A percentile compares a stretch with the other conserved stretches of the same genome.
phyloP scores from a whole-genome alignment of 2,888 invertebrate species.

The Euproctis similis region DNA sequence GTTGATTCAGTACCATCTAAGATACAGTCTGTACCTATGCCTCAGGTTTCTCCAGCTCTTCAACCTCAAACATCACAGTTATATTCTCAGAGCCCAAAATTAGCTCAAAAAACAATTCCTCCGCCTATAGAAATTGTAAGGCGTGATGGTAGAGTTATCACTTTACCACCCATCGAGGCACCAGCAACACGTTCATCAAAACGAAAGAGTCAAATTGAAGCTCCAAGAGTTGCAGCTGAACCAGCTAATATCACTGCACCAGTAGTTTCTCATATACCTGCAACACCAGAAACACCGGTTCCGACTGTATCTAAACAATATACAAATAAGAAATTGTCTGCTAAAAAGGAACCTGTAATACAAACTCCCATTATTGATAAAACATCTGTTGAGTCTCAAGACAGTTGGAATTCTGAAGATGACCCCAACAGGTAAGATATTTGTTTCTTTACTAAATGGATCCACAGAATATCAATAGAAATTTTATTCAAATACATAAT shows the following conservation, averaged over 20 bases:
- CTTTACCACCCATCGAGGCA: slow-evolving; percentile 87
- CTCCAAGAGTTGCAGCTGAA: slow-evolving; percentile 17
- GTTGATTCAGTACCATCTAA: slow-evolving; percentile 46
- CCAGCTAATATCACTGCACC: slow-evolving; percentile 18
- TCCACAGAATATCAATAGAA: too few species aligned
- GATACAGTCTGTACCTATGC: slow-evolving; percentile 15
- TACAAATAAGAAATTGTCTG: slow-evolving; percentile 48
- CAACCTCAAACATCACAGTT: slow-evolving; percentile 33
- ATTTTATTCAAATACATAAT: too few species aligned
- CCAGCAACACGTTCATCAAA: slow-evolving; percentile 87
- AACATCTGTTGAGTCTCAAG: slow-evolving; percentile 76
- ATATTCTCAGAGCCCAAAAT: slow-evolving; percentile 45
- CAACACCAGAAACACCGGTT: slow-evolving; percentile 44
- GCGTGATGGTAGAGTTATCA: slow-evolving; percentile 84
- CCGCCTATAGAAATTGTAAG: slow-evolving; percentile 82
- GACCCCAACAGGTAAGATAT: slow-evolving; percentile 84
- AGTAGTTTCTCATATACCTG: slow-evolving; percentile 18
- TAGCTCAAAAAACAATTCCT: slow-evolving; percentile 35
- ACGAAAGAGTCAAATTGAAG: slow-evolving; percentile 70
- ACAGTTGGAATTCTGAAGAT: slow-evolving; percentile 88
- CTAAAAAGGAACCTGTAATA: slow-evolving; percentile 38
- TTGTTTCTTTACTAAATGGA: too few species aligned
- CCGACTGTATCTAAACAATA: slow-evolving; percentile 53
- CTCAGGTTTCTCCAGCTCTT: slow-evolving; percentile 20
- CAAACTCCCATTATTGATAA: slow-evolving; percentile 37